A percentile compares a stretch with the other conserved stretches of the same genome.
Evolutionary conservation across 2,888 invertebrate species (phyloP).

Genomic region (Scotopteryx bipunctaria): DNA sequence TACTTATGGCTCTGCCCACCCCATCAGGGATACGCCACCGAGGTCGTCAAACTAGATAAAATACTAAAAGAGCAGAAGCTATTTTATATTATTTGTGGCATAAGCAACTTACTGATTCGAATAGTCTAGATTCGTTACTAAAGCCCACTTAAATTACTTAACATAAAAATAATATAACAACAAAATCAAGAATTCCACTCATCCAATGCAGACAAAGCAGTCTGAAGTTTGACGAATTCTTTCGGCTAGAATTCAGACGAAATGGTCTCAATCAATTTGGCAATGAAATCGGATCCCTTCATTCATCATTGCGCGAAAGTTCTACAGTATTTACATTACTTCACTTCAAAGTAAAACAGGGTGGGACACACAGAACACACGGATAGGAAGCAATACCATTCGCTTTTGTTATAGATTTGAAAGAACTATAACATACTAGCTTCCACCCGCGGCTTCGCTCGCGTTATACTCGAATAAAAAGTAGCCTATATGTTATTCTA

Average conservation of each 20-base stretch:
- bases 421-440: too few relatives aligned
- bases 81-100: too few relatives aligned
- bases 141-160: too few relatives aligned
- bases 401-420: not conserved
- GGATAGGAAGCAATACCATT: not conserved
- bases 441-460: too few relatives aligned
- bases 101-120: not conserved
- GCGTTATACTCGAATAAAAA: too few relatives aligned
- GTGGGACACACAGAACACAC: conserved; percentile 1
- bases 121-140: not conserved
- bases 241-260: conserved; percentile 11
- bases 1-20: too few relatives aligned
- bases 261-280: conserved; percentile 25
- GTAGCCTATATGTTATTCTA: too few relatives aligned
- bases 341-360: conserved; percentile 19
- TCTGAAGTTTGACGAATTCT: conserved; percentile 15
- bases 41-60: too few relatives aligned
- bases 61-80: too few relatives aligned
- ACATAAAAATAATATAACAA: not conserved
- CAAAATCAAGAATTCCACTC: conserved; percentile 1
- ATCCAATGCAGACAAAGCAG: conserved; percentile 2
- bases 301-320: conserved; percentile 28
- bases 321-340: conserved; percentile 24
- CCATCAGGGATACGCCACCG: too few relatives aligned
- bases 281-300: conserved; percentile 24